Conservation (phyloP, 2,113 vertebrate species). For the Struthio camelus region DNA sequence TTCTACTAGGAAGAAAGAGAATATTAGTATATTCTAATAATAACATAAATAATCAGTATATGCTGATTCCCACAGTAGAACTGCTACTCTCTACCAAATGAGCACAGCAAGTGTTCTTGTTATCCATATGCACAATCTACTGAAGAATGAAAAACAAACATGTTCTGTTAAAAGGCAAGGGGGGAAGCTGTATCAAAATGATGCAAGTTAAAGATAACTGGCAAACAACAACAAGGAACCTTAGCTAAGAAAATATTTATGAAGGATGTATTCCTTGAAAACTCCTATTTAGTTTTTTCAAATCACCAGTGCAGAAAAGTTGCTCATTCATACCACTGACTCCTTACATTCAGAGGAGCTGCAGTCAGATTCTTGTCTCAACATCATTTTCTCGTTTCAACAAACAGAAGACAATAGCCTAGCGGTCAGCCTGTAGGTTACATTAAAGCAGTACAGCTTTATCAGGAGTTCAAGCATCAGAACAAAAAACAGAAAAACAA, state of each 20-base stretch:
- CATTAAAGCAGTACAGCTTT: not conserved
- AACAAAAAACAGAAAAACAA: not conserved
- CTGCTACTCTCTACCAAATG: not conserved
- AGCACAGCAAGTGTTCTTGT: too few species aligned
- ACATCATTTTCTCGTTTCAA: not conserved
- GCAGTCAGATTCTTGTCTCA: not conserved
- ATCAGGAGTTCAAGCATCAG: not conserved
- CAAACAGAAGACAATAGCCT: not conserved
- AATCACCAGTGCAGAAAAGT: too few species aligned
- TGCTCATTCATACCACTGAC: not conserved
- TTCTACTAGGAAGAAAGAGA: not conserved
- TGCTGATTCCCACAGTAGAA: not conserved
- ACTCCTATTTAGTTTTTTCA: too few species aligned
- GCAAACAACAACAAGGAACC: not conserved
- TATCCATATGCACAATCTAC: not conserved
- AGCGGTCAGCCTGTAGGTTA: not conserved
- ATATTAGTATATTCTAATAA: not conserved
- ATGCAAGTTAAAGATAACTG: not conserved
- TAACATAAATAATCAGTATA: not conserved
- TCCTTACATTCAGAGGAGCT: not conserved
- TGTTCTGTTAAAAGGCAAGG: not conserved
- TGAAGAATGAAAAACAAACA: not conserved
- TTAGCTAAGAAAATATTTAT: slow-evolving; percentile 1
- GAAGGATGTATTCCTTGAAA: not conserved
- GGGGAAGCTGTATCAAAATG: not conserved